Percentiles rank a stretch among this genome's conserved stretches.
Conservation (phyloP, 2,888 invertebrate species). For the Lampropteryx suffumata region DNA sequence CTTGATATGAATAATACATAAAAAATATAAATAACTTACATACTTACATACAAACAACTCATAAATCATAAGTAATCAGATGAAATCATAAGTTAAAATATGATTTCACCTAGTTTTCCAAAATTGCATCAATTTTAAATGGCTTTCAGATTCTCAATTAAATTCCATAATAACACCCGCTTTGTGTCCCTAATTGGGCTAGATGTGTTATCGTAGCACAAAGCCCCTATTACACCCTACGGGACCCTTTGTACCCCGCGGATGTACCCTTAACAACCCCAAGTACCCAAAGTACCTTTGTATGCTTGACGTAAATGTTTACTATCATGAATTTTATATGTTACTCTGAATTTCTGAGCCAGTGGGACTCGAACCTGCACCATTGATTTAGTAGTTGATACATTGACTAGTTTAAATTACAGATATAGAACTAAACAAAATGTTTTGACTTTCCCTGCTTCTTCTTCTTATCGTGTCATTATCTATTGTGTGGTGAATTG, state of each 20-base stretch:
- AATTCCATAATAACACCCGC: slow-evolving; percentile 26
- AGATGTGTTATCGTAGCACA: slow-evolving; percentile 36
- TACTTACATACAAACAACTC: too few species aligned
- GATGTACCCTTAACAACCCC: slow-evolving; percentile 16
- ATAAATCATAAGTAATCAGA: too few species aligned
- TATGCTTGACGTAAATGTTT: slow-evolving; percentile 18
- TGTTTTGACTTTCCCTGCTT: too few species aligned
- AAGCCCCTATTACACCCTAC: slow-evolving; percentile 23
- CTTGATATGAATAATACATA: too few species aligned
- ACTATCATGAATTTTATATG: slow-evolving; percentile 9
- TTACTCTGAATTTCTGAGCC: neutral
- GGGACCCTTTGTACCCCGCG: slow-evolving; percentile 17
- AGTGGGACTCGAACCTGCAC: neutral
- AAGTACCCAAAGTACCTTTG: slow-evolving; percentile 5
- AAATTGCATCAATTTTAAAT: slow-evolving; percentile 6
- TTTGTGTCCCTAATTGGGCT: slow-evolving; percentile 31
- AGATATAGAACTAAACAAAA: too few species aligned
- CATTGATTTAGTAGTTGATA: too few species aligned
- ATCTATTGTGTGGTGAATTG: too few species aligned
- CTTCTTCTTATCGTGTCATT: too few species aligned
- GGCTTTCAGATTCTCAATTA: slow-evolving; percentile 27
- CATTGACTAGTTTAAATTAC: too few species aligned
- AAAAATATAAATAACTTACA: too few species aligned
- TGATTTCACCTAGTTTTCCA: neutral
- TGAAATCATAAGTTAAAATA: too few species aligned